These are phyloP conservation scores for Miltochrista miniata DNA, from an alignment of 2,888 invertebrate species.

Conservation along the genomic window DNA sequence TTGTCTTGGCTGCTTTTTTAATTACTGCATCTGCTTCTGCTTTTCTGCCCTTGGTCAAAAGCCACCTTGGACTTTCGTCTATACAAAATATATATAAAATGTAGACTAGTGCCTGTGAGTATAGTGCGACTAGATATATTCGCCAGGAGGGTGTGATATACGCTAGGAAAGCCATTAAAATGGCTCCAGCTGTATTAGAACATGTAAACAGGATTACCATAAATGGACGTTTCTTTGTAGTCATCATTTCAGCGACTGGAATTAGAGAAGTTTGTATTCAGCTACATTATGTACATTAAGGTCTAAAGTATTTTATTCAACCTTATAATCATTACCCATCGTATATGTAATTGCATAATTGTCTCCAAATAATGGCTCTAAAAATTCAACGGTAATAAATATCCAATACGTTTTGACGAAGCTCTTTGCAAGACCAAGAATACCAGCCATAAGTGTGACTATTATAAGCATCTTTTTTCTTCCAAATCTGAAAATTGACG, in stretches of 20 bases:
- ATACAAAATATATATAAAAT: slow-evolving; percentile 86
- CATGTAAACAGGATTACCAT: slow-evolving; percentile 27
- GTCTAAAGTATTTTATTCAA: too few species aligned
- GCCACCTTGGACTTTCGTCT: too few species aligned
- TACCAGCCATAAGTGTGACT: slow-evolving; percentile 9
- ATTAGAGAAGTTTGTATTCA: slow-evolving; percentile 20
- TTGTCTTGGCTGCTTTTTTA: slow-evolving; percentile 83
- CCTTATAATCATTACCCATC: slow-evolving; percentile 44
- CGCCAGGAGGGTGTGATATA: slow-evolving; percentile 85
- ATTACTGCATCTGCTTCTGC: slow-evolving; percentile 85
- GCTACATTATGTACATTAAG: too few species aligned
- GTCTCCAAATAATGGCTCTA: slow-evolving; percentile 47
- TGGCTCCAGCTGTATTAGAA: slow-evolving; percentile 14
- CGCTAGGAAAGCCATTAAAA: slow-evolving; percentile 21
- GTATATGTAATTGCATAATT: slow-evolving; percentile 45
- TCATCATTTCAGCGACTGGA: slow-evolving; percentile 63
- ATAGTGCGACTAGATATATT: slow-evolving; percentile 84
- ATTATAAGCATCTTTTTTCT: slow-evolving; percentile 22
- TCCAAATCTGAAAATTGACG: slow-evolving; percentile 23
- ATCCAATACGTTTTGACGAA: slow-evolving; percentile 24
- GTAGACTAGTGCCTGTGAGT: slow-evolving; percentile 86
- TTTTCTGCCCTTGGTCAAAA: slow-evolving; percentile 85
- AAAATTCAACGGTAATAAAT: slow-evolving; percentile 29
- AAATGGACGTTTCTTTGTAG: slow-evolving; percentile 36
- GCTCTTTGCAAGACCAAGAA: slow-evolving; percentile 24